Conservation (phyloP, 2,888 invertebrate species). For the Sceliomorpha sp. region DNA sequence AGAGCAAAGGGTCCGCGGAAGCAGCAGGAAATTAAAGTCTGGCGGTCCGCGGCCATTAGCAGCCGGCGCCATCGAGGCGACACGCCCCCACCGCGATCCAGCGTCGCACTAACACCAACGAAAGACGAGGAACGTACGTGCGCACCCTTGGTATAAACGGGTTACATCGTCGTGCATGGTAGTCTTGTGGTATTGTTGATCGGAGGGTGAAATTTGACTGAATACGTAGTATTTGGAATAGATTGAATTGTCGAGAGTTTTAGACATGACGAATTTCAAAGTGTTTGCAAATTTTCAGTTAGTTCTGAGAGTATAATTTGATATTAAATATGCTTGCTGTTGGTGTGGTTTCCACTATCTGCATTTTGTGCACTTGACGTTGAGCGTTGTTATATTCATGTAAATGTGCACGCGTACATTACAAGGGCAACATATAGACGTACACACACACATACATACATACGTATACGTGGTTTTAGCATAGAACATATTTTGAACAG, state of each 20-base stretch:
- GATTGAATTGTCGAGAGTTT: too few relatives aligned
- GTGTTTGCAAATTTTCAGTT: too few relatives aligned
- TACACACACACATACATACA: too few relatives aligned
- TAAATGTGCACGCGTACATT: too few relatives aligned
- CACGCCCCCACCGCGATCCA: constrained; percentile 78
- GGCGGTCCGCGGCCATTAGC: constrained; percentile 80
- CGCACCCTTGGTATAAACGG: constrained; percentile 54
- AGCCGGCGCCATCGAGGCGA: constrained; percentile 81
- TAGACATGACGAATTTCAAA: too few relatives aligned
- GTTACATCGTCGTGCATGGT: constrained; percentile 52
- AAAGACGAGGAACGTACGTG: constrained; percentile 64
- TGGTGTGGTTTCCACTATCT: too few relatives aligned
- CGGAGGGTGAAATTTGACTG: constrained; percentile 51
- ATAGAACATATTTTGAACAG: constrained; percentile 19
- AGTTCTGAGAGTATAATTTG: too few relatives aligned
- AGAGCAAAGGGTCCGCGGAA: constrained; percentile 78
- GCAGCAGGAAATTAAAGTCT: constrained; percentile 82
- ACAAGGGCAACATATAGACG: too few relatives aligned
- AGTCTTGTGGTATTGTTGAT: constrained; percentile 35
- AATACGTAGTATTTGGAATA: constrained; percentile 40
- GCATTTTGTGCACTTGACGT: too few relatives aligned
- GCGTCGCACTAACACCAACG: constrained; percentile 71
- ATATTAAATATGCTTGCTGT: too few relatives aligned
- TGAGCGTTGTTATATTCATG: too few relatives aligned
- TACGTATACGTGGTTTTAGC: constrained; percentile 26